These are phyloP conservation scores for Drosophila sechellia DNA, from an alignment of 1,140 invertebrate species.

Conservation along the genomic window DNA sequence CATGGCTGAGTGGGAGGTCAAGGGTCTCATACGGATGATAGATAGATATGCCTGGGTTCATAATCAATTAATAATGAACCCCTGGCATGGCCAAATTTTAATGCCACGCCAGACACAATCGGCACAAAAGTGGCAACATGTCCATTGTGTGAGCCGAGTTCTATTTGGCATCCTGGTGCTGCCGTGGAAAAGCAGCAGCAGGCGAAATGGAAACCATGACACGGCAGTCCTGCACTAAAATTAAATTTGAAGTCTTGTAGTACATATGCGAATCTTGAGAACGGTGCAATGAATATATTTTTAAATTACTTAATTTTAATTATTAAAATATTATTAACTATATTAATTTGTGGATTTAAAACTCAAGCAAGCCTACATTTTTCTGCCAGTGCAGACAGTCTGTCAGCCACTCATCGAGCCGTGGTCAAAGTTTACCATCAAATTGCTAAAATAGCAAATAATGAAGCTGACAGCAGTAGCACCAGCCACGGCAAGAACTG, in stretches of 20 bases:
- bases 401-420: conserved; percentile 56
- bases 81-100: conserved; percentile 36
- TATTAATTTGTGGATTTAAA: no score
- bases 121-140: conserved; percentile 47
- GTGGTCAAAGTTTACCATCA: conserved; percentile 77
- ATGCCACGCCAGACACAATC: conserved; percentile 35
- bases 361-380: neutral
- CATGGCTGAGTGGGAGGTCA: conserved; percentile 45
- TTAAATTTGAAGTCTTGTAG: neutral
- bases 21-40: conserved; percentile 56
- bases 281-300: neutral
- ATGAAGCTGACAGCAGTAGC: conserved; percentile 72
- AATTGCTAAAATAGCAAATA: conserved; percentile 84
- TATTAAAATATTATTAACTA: neutral
- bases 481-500: conserved; percentile 5
- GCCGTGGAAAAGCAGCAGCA: conserved; percentile 39
- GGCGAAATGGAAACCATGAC: conserved; percentile 39
- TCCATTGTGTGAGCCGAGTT: conserved; percentile 34
- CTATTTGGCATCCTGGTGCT: conserved; percentile 35
- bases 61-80: conserved; percentile 70
- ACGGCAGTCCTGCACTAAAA: conserved; percentile 33
- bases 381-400: conserved; percentile 17
- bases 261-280: neutral
- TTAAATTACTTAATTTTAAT: neutral
- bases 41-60: conserved; percentile 47